Evolutionary conservation across 1,140 invertebrate genomes (phyloP).

Genomic region (Ephestia elutella): DNA sequence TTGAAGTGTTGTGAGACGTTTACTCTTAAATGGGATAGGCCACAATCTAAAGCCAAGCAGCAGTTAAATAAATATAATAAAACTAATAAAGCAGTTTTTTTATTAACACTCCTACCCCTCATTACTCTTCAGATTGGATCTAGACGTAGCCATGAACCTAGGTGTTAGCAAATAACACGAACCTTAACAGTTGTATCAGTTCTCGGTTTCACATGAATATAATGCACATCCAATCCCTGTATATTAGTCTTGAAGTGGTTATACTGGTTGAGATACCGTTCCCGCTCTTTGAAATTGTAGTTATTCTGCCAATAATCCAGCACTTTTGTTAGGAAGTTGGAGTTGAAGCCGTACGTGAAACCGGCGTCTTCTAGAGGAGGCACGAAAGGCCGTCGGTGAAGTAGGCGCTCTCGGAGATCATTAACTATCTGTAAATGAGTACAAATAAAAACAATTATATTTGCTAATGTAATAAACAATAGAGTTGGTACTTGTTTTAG

Average conservation of each 20-base stretch:
- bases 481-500: too few relatives aligned
- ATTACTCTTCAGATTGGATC: too few relatives aligned
- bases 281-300: slow-evolving; percentile 82
- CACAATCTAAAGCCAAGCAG: too few relatives aligned
- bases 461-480: too few relatives aligned
- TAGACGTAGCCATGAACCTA: too few relatives aligned
- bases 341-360: slow-evolving; percentile 73
- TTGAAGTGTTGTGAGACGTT: too few relatives aligned
- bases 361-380: slow-evolving; percentile 79
- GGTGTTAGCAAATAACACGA: slow-evolving; percentile 18
- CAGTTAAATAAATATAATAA: too few relatives aligned
- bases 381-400: slow-evolving; percentile 73
- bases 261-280: slow-evolving; percentile 81
- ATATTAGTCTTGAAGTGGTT: slow-evolving; percentile 84
- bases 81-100: too few relatives aligned
- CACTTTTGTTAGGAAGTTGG: slow-evolving; percentile 78
- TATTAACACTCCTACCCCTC: too few relatives aligned
- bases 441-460: slow-evolving; percentile 3
- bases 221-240: slow-evolving; percentile 75
- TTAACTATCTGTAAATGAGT: slow-evolving; percentile 73
- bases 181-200: slow-evolving; percentile 39
- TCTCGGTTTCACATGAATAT: slow-evolving; percentile 57
- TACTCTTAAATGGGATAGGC: too few relatives aligned
- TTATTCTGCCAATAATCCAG: slow-evolving; percentile 82
- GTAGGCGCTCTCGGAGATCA: slow-evolving; percentile 78